These are phyloP conservation scores for Gulo gulo DNA, from an alignment of 2,113 vertebrate genomes.

Conservation along the genomic window DNA sequence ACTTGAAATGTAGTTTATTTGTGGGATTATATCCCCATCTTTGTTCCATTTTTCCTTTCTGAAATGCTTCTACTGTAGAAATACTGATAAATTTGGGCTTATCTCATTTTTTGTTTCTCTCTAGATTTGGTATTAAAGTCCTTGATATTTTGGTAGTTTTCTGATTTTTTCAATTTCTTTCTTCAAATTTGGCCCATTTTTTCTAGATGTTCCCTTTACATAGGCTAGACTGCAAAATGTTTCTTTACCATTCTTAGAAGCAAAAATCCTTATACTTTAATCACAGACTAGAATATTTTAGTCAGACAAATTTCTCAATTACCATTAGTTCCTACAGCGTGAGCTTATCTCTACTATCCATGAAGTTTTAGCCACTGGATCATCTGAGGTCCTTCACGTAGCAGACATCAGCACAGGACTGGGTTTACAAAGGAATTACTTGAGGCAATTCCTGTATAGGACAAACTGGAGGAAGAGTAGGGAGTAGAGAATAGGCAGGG, in stretches of 20 bases:
- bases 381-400: neutral
- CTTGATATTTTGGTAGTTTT: neutral
- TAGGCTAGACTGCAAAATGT: neutral
- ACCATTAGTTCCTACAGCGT: neutral
- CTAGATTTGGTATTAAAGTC: neutral
- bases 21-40: neutral
- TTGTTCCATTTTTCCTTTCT: neutral
- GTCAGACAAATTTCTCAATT: neutral
- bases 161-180: neutral
- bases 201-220: neutral
- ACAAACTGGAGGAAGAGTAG: neutral
- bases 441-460: neutral
- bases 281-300: neutral
- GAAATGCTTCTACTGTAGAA: neutral
- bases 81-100: neutral
- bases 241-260: neutral
- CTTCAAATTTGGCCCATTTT: neutral
- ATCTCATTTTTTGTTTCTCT: neutral
- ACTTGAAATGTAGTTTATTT: neutral
- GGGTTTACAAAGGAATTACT: neutral
- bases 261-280: neutral
- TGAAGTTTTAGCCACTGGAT: neutral
- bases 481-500: neutral
- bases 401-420: neutral
- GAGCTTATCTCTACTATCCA: neutral